phyloP scores from a whole-genome alignment of 1,140 invertebrate genomes.

The Conus betulinus region DNA sequence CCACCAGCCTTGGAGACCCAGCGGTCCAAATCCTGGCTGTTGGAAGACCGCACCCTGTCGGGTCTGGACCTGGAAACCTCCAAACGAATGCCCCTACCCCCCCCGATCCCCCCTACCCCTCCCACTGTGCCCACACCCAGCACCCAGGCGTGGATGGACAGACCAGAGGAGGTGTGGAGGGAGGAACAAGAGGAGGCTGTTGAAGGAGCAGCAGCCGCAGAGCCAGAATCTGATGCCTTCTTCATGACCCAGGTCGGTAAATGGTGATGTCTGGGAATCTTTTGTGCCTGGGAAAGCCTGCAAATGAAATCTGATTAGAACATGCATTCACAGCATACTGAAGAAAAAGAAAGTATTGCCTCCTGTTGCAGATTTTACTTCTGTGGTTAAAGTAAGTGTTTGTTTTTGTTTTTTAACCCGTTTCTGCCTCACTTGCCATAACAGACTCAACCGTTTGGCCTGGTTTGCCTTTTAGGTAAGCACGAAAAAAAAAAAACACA shows the following conservation, averaged over 20 bases:
- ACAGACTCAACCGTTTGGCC: too few relatives aligned
- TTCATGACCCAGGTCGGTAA: constrained; percentile 72
- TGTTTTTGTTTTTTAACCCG: too few relatives aligned
- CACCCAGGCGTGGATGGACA: constrained; percentile 32
- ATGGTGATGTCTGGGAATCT: not conserved
- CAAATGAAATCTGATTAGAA: too few relatives aligned
- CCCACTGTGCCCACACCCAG: constrained; percentile 14
- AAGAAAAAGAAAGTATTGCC: too few relatives aligned
- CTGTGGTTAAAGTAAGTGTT: too few relatives aligned
- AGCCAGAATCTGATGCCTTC: constrained; percentile 60
- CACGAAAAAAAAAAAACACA: too few relatives aligned
- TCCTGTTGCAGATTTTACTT: too few relatives aligned
- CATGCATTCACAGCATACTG: too few relatives aligned
- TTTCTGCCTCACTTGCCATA: too few relatives aligned
- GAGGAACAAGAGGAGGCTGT: constrained; percentile 24
- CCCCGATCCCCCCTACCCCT: constrained; percentile 36
- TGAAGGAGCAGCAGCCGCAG: constrained; percentile 19
- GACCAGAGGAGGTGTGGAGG: constrained; percentile 16
- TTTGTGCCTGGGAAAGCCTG: too few relatives aligned
- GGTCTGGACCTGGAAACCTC: constrained; percentile 22
- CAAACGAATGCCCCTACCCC: constrained; percentile 40
- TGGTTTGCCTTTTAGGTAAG: too few relatives aligned
- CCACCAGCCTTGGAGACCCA: not conserved
- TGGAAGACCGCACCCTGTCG: constrained; percentile 22
- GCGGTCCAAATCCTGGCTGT: constrained; percentile 11